These are phyloP conservation scores for Picathartes gymnocephalus DNA, from an alignment of 2,113 vertebrate genomes.

Conservation along the genomic window DNA sequence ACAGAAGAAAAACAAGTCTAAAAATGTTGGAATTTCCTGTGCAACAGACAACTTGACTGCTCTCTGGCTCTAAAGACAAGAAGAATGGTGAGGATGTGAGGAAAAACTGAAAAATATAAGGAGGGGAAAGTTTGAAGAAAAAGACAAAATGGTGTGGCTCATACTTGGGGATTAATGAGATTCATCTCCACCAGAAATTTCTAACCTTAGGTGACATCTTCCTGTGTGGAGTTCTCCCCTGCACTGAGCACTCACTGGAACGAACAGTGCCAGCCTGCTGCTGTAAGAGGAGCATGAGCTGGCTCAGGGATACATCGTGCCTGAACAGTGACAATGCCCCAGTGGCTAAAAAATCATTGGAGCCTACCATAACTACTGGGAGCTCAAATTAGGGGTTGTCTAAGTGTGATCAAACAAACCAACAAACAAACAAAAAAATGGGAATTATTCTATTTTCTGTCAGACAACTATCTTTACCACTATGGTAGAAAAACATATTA, in stretches of 20 bases:
- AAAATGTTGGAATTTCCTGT: constrained; percentile 28
- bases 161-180: background rate
- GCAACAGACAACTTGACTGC: background rate
- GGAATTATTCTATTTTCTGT: background rate
- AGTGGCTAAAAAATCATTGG: background rate
- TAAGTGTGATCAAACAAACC: background rate
- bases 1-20: constrained; percentile 18
- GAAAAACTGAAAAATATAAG: background rate
- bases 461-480: background rate
- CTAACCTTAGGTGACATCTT: background rate
- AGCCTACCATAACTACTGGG: background rate
- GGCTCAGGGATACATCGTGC: fast-evolving
- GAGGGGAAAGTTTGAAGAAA: background rate
- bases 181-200: background rate
- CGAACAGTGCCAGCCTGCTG: background rate
- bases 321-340: background rate
- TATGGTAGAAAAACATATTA: background rate
- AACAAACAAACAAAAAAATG: background rate
- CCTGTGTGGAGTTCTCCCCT: background rate
- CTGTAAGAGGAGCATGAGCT: background rate
- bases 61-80: background rate
- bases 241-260: fast-evolving
- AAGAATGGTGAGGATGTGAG: background rate
- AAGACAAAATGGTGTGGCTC: background rate
- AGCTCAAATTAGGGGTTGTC: background rate